Percentiles rank a stretch among this genome's conserved stretches.
These are phyloP conservation scores for Epinotia brunnichana DNA, from an alignment of 2,888 invertebrate species.

Conservation along the genomic window DNA sequence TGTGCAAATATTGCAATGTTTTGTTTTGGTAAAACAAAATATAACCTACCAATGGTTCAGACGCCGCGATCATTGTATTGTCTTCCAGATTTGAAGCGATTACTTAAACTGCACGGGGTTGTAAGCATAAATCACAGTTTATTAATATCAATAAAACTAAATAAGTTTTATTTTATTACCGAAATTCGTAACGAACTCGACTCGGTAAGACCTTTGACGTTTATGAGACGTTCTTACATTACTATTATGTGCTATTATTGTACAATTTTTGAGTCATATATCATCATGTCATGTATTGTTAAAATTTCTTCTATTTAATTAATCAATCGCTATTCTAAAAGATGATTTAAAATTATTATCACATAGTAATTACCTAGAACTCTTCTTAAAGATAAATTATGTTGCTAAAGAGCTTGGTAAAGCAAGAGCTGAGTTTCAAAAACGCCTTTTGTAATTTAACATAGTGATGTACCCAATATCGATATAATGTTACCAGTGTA, in stretches of 20 bases:
- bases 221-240: constrained; percentile 9
- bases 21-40: constrained; percentile 30
- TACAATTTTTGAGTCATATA: too few species aligned
- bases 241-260: not conserved
- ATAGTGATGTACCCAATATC: not conserved
- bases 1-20: constrained; percentile 43
- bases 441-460: not conserved
- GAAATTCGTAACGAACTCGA: constrained; percentile 16
- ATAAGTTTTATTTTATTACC: constrained; percentile 8
- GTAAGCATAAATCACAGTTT: constrained; percentile 53
- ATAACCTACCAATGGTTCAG: constrained; percentile 90
- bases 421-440: not conserved
- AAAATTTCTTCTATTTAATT: too few species aligned
- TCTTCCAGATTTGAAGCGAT: constrained; percentile 93
- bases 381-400: too few species aligned
- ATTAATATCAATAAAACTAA: constrained; percentile 44
- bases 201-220: constrained; percentile 17
- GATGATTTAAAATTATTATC: too few species aligned
- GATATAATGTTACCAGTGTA: too few species aligned
- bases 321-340: too few species aligned
- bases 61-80: constrained; percentile 94
- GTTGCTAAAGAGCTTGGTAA: too few species aligned
- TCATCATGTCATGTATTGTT: too few species aligned
- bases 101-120: constrained; percentile 56
- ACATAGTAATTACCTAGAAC: too few species aligned